Percentiles rank a stretch among this genome's conserved stretches.
Conservation (phyloP, 37 sponge, comb jelly and placozoan species). For the Halichondria panicea region DNA sequence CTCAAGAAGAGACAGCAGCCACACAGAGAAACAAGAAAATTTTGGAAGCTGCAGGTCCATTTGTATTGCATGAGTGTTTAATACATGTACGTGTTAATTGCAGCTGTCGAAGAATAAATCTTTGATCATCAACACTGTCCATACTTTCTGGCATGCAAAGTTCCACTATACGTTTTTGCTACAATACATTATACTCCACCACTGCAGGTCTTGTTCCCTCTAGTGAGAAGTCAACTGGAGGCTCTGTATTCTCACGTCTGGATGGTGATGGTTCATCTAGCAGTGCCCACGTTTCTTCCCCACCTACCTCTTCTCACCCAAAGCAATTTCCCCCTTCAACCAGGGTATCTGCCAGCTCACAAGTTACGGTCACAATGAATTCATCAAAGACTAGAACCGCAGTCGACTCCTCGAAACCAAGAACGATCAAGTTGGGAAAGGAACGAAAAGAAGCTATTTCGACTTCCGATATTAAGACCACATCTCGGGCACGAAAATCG, state of each 20-base stretch:
- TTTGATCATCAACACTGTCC: neutral
- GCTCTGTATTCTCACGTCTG: conserved; percentile 39
- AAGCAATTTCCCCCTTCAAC: neutral
- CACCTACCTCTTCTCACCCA: neutral
- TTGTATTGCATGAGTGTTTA: neutral
- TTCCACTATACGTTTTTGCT: neutral
- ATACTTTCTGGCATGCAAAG: neutral
- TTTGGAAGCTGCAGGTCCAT: conserved; percentile 43
- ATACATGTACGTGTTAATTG: neutral
- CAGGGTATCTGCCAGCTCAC: neutral
- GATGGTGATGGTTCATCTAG: neutral
- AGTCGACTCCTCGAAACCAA: no score
- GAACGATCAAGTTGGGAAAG: no score
- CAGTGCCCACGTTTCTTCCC: neutral
- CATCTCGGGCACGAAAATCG: no score
- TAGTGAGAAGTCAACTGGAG: neutral
- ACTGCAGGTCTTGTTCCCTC: conserved; percentile 6
- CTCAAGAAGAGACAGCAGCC: neutral
- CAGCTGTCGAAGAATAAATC: neutral
- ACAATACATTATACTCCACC: neutral
- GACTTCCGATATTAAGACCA: no score
- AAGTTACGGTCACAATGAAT: neutral
- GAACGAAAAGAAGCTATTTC: no score
- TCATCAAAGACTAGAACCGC: conserved; percentile 1
- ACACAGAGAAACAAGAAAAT: conserved; percentile 23